Percentiles rank a stretch among this genome's conserved stretches.
Conservation (phyloP, 1,140 invertebrate genomes). For the Diorhabda carinulata region DNA sequence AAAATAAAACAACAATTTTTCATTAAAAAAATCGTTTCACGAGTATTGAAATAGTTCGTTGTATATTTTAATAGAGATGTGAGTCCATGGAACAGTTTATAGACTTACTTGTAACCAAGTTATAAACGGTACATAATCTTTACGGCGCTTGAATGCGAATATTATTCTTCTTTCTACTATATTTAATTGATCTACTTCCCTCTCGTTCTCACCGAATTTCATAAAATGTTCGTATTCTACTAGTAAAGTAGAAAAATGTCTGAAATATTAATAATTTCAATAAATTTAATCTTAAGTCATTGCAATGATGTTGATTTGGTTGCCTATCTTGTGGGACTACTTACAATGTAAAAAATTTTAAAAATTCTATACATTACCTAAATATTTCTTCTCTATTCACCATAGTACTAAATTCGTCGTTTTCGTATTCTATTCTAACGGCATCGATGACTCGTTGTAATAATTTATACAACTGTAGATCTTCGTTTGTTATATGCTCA, state of each 20-base stretch:
- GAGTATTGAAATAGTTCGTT: no score
- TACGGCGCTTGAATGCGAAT: neutral
- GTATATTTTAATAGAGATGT: no score
- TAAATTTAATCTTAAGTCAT: neutral
- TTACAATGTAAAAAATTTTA: neutral
- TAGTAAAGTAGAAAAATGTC: neutral
- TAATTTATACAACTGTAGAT: neutral
- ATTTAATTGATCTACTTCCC: neutral
- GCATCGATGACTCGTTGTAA: neutral
- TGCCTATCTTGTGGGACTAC: no score
- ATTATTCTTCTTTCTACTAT: conserved; percentile 6
- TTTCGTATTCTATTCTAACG: neutral
- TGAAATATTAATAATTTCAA: neutral
- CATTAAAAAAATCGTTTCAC: no score
- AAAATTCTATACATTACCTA: neutral
- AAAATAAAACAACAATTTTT: neutral
- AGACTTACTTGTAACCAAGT: neutral
- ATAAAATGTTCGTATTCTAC: neutral
- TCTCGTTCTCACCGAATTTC: conserved; percentile 2
- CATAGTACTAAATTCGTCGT: neutral
- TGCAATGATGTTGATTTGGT: no score
- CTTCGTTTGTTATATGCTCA: neutral
- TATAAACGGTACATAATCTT: neutral
- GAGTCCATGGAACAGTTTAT: no score
- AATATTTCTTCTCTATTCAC: neutral